Evolutionary conservation across 1,140 invertebrate genomes (phyloP).

Genomic region (Coenobita brevimanus): DNA sequence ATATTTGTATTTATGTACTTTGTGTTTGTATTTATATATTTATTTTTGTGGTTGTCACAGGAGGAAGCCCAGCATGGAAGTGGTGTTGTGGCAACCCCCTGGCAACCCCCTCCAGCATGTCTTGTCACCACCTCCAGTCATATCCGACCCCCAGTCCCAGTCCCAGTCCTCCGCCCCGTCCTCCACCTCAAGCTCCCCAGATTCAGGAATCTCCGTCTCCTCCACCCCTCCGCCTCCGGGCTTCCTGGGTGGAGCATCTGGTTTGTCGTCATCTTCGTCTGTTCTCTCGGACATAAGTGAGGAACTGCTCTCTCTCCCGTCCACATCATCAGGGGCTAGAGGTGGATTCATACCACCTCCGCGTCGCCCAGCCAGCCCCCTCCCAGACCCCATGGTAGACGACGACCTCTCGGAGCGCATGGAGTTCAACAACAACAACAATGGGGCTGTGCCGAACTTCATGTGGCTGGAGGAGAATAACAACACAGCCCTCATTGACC

Average conservation of each 20-base stretch:
- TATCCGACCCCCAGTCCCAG: background rate
- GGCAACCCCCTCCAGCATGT: slow-evolving; percentile 25
- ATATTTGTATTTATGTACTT: no score
- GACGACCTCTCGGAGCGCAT: slow-evolving; percentile 57
- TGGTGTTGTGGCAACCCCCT: slow-evolving; percentile 53
- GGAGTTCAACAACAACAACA: slow-evolving; percentile 51
- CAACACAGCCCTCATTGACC: slow-evolving; percentile 49
- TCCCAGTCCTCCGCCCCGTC: background rate
- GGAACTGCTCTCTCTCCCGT: slow-evolving; percentile 46
- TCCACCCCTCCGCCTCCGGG: slow-evolving; percentile 20
- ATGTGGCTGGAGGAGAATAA: slow-evolving; percentile 63
- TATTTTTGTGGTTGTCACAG: background rate
- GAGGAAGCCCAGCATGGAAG: slow-evolving; percentile 52
- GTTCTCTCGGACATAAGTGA: background rate
- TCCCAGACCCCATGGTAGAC: slow-evolving; percentile 52
- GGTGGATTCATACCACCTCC: slow-evolving; percentile 25
- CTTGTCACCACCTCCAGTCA: slow-evolving; percentile 4
- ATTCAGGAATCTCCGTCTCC: slow-evolving; percentile 28
- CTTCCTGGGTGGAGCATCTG: background rate
- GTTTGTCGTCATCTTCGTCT: background rate
- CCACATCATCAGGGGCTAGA: slow-evolving; percentile 47
- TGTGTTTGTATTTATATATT: no score
- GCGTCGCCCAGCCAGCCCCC: slow-evolving; percentile 45
- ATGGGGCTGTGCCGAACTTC: slow-evolving; percentile 44
- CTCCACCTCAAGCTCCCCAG: slow-evolving; percentile 26